Evolutionary conservation across 2,888 invertebrate genomes (phyloP).

Genomic region (Drosophila mercatorum): DNA sequence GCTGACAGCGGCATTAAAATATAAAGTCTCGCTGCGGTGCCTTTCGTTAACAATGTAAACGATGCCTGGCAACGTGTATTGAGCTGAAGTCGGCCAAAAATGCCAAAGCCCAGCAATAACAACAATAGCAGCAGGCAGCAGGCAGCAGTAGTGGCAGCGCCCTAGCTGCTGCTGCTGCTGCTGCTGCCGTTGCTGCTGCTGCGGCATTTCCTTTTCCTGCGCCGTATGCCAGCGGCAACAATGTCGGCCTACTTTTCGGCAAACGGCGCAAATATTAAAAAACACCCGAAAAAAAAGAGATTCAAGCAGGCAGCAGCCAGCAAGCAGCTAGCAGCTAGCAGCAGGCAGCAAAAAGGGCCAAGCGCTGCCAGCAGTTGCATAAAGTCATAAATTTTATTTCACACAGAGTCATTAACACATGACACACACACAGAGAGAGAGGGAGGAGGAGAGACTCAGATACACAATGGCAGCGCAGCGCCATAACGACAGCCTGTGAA

Average conservation of each 20-base stretch:
- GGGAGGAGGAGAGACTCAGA: not conserved
- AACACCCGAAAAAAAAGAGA: constrained; percentile 55
- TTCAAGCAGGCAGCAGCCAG: constrained; percentile 31
- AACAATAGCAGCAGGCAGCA: constrained; percentile 31
- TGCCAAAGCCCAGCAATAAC: constrained; percentile 46
- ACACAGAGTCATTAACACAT: constrained; percentile 79
- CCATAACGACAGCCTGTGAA: constrained; percentile 67
- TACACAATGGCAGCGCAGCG: constrained; percentile 45
- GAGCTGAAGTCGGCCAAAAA: constrained; percentile 72
- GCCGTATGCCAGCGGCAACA: constrained; percentile 74
- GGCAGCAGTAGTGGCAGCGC: constrained; percentile 18
- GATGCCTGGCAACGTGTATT: constrained; percentile 58
- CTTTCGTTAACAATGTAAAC: constrained; percentile 77
- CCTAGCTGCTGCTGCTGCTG: constrained; percentile 38
- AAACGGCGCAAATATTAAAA: constrained; percentile 73
- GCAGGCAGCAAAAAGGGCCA: constrained; percentile 43
- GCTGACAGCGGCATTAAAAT: constrained; percentile 78
- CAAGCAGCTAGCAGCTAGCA: constrained; percentile 18
- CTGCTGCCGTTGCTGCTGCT: constrained; percentile 43
- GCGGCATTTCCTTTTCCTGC: constrained; percentile 77
- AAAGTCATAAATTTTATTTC: constrained; percentile 80
- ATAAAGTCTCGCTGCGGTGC: constrained; percentile 70
- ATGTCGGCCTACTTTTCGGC: constrained; percentile 78
- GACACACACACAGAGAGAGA: constrained; percentile 55
- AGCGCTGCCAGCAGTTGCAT: constrained; percentile 74